These are phyloP conservation scores for Buceros bicornis DNA, from an alignment of 2,797 vertebrate genomes.

Conservation along the genomic window DNA sequence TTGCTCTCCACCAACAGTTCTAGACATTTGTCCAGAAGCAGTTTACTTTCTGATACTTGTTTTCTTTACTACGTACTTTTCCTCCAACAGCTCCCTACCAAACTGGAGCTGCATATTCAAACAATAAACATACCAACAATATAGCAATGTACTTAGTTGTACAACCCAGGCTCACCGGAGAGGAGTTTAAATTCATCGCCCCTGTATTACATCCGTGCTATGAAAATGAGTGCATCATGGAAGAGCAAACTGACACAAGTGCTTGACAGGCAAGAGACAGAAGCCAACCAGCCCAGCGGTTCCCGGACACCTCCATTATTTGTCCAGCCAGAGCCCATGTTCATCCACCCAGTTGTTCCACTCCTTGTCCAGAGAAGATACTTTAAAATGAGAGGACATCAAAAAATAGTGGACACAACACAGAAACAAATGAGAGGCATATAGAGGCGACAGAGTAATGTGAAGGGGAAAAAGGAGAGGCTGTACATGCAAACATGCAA, in stretches of 20 bases:
- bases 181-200: background rate
- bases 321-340: background rate
- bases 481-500: accelerated
- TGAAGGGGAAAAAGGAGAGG: background rate
- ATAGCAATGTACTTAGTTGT: accelerated
- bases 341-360: background rate
- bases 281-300: background rate
- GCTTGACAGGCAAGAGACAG: background rate
- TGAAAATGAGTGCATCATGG: background rate
- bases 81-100: background rate
- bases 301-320: background rate
- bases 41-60: background rate
- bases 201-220: background rate
- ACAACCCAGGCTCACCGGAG: background rate
- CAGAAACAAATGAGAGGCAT: background rate
- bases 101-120: background rate
- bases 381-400: background rate
- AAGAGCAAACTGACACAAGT: background rate
- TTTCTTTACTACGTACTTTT: background rate
- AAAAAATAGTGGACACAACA: background rate
- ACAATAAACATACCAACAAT: background rate
- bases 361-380: background rate
- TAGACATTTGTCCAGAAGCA: background rate
- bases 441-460: accelerated
- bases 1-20: background rate